phyloP scores from a whole-genome alignment of 2,113 vertebrate genomes.

The Cottus gobio region DNA sequence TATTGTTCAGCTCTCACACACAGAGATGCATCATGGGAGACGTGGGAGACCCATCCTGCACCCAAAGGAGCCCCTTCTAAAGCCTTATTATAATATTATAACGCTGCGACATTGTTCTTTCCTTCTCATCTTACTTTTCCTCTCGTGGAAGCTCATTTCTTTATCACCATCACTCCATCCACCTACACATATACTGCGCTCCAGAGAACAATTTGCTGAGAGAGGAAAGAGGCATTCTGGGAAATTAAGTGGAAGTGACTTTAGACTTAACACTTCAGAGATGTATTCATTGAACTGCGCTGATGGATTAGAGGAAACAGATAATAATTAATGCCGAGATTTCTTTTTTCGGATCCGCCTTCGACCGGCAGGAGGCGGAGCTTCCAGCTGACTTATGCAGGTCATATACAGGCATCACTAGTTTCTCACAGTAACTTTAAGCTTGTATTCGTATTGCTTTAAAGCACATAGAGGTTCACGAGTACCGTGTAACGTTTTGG shows the following conservation, averaged over 20 bases:
- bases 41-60: constrained; percentile 27
- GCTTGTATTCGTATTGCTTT: no score
- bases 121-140: not conserved
- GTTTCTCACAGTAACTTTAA: not conserved
- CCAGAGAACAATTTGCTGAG: constrained; percentile 13
- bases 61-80: constrained; percentile 22
- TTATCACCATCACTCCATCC: constrained; percentile 6
- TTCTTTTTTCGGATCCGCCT: not conserved
- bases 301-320: not conserved
- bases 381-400: no score
- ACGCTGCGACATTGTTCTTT: not conserved
- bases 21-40: constrained; percentile 15
- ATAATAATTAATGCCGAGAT: not conserved
- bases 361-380: not conserved
- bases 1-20: not conserved
- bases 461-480: not conserved
- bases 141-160: constrained; percentile 34
- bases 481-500: not conserved
- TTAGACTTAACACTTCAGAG: not conserved
- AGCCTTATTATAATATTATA: constrained; percentile 23
- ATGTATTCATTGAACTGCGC: not conserved
- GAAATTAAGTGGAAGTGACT: constrained; percentile 5
- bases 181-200: not conserved
- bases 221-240: constrained; percentile 1
- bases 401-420: no score